phyloP scores from a whole-genome alignment of 2,888 invertebrate genomes.

The Drosophila paracracens region DNA sequence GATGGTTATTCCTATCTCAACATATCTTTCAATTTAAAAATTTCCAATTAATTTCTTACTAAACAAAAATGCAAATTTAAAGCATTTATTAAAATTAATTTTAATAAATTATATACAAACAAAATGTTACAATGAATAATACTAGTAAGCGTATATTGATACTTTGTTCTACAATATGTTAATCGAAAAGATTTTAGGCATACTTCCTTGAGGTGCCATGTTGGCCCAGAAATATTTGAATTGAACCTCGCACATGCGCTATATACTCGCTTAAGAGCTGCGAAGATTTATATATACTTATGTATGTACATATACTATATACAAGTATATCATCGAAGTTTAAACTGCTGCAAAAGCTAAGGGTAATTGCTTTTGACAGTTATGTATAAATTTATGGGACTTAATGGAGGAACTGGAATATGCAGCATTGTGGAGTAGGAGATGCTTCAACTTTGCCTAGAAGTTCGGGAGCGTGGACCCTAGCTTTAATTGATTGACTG shows the following conservation, averaged over 20 bases:
- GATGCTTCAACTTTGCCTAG: slow-evolving; percentile 40
- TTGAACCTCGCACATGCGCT: slow-evolving; percentile 30
- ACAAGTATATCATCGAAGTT: slow-evolving; percentile 81
- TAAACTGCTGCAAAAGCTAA: slow-evolving; percentile 80
- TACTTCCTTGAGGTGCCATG: not conserved
- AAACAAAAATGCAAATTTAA: too few species aligned
- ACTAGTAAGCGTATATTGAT: too few species aligned
- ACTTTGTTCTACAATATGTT: too few species aligned
- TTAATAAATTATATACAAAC: not conserved
- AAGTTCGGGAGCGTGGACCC: slow-evolving; percentile 29
- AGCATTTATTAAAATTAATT: not conserved
- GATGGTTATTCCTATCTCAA: not conserved
- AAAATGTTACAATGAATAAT: not conserved
- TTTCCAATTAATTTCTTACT: not conserved
- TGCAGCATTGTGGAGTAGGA: not conserved
- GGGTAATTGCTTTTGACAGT: slow-evolving; percentile 82
- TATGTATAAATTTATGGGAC: slow-evolving; percentile 81
- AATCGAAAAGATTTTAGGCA: too few species aligned
- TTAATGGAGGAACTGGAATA: slow-evolving; percentile 73
- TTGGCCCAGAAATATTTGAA: not conserved
- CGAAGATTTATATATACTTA: slow-evolving; percentile 40
- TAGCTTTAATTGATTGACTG: slow-evolving; percentile 75
- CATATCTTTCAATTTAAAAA: not conserved
- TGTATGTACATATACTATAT: slow-evolving; percentile 41
- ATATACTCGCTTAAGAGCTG: slow-evolving; percentile 18